Evolutionary conservation across 2,888 invertebrate genomes (phyloP).

Genomic region (Oxyscelio sp.): DNA sequence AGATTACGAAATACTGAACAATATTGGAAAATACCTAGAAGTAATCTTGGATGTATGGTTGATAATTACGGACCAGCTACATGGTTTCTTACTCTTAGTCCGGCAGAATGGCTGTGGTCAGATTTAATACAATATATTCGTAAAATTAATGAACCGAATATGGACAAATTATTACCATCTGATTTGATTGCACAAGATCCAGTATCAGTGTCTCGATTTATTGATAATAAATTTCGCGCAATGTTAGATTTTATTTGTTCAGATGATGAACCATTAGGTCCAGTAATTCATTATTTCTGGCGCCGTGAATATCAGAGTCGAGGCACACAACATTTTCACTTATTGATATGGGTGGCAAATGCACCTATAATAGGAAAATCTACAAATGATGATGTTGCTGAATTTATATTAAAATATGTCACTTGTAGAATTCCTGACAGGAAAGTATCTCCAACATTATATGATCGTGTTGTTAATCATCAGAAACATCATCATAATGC

Average conservation of each 20-base stretch:
- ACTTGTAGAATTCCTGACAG: constrained; percentile 76
- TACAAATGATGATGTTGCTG: constrained; percentile 63
- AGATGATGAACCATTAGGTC: constrained; percentile 73
- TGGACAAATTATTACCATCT: constrained; percentile 16
- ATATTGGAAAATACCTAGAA: constrained; percentile 69
- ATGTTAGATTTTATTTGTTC: constrained; percentile 80
- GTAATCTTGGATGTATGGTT: constrained; percentile 75
- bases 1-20: constrained; percentile 73
- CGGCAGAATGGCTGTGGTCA: constrained; percentile 78
- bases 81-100: constrained; percentile 78
- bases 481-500: constrained; percentile 76
- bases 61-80: constrained; percentile 78
- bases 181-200: constrained; percentile 82
- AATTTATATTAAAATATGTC: constrained; percentile 75
- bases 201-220: constrained; percentile 80
- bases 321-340: constrained; percentile 78
- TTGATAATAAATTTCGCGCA: constrained; percentile 69
- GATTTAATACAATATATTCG: constrained; percentile 79
- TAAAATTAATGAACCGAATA: constrained; percentile 77
- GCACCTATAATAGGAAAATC: constrained; percentile 52
- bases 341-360: constrained; percentile 80
- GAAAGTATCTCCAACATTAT: constrained; percentile 68
- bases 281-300: constrained; percentile 78
- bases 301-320: constrained; percentile 76
- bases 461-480: constrained; percentile 68